These are phyloP conservation scores for Probosciger aterrimus DNA, from an alignment of 2,113 vertebrate species.

Conservation along the genomic window DNA sequence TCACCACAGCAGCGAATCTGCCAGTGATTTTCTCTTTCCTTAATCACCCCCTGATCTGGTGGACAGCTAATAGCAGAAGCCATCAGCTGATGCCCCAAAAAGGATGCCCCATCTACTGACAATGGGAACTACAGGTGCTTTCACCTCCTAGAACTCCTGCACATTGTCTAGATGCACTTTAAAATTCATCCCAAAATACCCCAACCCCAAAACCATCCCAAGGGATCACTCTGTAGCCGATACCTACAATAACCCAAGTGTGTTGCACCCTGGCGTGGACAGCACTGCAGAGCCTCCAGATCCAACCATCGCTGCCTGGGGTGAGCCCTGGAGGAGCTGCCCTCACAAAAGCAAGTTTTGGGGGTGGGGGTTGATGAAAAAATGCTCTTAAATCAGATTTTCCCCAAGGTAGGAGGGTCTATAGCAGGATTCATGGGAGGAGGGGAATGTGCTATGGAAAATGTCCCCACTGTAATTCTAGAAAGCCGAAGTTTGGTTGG, in stretches of 20 bases:
- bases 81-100: background rate
- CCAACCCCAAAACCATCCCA: background rate
- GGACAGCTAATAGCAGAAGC: background rate
- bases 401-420: background rate
- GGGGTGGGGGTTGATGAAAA: background rate
- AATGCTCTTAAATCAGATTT: background rate
- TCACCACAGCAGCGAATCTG: background rate
- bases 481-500: background rate
- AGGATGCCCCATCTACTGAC: background rate
- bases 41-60: background rate
- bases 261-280: background rate
- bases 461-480: background rate
- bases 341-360: background rate
- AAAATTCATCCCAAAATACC: background rate
- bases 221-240: background rate
- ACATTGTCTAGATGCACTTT: background rate
- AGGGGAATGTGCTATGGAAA: background rate
- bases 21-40: background rate
- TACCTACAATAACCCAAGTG: background rate
- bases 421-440: background rate
- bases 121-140: background rate
- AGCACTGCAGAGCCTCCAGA: background rate
- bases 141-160: background rate
- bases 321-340: background rate
- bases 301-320: background rate